These are phyloP conservation scores for Porites evermanni DNA, from an alignment of 92 coral and sea anemone species.

Conservation along the genomic window DNA sequence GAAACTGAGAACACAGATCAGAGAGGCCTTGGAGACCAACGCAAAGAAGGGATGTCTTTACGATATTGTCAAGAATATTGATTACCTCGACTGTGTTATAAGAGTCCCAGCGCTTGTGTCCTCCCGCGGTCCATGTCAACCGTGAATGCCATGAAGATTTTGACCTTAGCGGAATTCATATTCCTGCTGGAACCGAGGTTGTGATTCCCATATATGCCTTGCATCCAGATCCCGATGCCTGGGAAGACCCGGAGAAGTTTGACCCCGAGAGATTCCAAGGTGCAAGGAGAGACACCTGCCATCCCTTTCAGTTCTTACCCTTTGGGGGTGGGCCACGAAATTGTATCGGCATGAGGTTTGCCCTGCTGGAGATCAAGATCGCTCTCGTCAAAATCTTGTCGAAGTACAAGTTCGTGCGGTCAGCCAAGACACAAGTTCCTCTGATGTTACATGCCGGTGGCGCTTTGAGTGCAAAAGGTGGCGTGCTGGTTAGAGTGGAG, in stretches of 20 bases:
- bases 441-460: constrained; percentile 40
- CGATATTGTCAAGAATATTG: constrained; percentile 5
- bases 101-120: constrained; percentile 67
- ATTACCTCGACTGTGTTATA: constrained; percentile 74
- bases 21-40: constrained; percentile 34
- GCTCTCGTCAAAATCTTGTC: constrained; percentile 22
- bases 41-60: constrained; percentile 42
- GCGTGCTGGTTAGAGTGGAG: constrained; percentile 17
- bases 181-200: constrained; percentile 66
- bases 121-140: constrained; percentile 53
- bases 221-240: constrained; percentile 64
- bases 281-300: constrained; percentile 44
- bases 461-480: constrained; percentile 46
- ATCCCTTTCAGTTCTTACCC: constrained; percentile 68
- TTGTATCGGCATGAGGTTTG: constrained; percentile 40
- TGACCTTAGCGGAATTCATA: constrained; percentile 56
- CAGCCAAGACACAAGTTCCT: constrained; percentile 68
- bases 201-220: constrained; percentile 52
- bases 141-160: constrained; percentile 54
- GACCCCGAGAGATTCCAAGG: too few species aligned
- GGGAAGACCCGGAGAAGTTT: too few species aligned
- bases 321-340: constrained; percentile 56
- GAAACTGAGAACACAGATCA: too few species aligned
- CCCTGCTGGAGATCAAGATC: constrained; percentile 59
- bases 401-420: constrained; percentile 53